phyloP scores from a whole-genome alignment of 2,797 vertebrate species.

The Cynopterus sphinx region DNA sequence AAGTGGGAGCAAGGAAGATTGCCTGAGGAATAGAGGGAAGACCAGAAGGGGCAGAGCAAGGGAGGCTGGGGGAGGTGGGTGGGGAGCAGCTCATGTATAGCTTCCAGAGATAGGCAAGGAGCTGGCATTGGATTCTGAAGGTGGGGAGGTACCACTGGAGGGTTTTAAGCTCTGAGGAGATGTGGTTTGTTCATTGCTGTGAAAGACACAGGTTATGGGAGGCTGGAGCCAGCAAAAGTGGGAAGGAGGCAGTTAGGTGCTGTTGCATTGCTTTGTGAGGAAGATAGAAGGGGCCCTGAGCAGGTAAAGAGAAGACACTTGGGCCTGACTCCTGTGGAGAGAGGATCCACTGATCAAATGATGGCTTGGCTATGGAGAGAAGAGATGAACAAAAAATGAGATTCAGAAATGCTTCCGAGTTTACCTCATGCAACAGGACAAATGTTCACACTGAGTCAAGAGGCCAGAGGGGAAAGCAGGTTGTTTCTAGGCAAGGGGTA shows the following conservation, averaged over 20 bases:
- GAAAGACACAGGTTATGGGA: not conserved
- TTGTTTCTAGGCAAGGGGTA: not conserved
- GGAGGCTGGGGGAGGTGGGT: fast-evolving
- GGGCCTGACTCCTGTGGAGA: fast-evolving
- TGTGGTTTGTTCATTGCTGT: not conserved
- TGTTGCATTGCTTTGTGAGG: fast-evolving
- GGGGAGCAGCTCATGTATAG: fast-evolving
- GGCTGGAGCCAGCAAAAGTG: not conserved
- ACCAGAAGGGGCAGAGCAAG: not conserved
- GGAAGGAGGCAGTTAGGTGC: not conserved
- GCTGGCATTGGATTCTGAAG: not conserved
- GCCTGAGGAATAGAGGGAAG: not conserved
- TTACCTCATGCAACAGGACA: not conserved
- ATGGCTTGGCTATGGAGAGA: not conserved
- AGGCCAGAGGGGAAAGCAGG: not conserved
- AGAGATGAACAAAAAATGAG: not conserved
- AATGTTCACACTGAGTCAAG: not conserved
- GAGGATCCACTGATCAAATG: not conserved
- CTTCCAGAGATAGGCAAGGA: not conserved
- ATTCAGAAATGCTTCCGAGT: not conserved
- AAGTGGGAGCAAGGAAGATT: not conserved
- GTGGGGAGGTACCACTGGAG: not conserved
- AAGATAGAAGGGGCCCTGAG: not conserved
- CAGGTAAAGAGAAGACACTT: not conserved
- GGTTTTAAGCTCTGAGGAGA: no score